phyloP scores from a whole-genome alignment of 1,140 invertebrate genomes.

The Drosophila nigromelanica region DNA sequence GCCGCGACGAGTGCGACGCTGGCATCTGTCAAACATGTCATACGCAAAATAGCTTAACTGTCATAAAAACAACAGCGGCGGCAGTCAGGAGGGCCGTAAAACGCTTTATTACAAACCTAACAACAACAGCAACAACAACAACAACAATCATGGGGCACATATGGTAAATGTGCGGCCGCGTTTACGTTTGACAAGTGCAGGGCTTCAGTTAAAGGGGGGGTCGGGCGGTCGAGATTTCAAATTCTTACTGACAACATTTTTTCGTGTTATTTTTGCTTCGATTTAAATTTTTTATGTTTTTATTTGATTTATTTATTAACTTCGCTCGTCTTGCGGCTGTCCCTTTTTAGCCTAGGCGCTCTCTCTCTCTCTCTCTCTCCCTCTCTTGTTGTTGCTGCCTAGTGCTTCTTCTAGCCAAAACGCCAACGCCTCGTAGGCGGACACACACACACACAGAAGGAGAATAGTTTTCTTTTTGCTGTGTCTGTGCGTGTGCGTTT shows the following conservation, averaged over 20 bases:
- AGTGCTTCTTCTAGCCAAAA: conserved; percentile 54
- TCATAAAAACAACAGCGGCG: conserved; percentile 71
- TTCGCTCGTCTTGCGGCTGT: conserved; percentile 18
- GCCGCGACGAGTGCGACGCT: conserved; percentile 53
- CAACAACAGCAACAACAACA: conserved; percentile 15
- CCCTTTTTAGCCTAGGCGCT: conserved; percentile 12
- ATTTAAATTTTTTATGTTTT: conserved; percentile 51
- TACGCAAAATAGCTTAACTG: conserved; percentile 81
- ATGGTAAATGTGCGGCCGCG: conserved; percentile 65
- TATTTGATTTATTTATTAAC: conserved; percentile 75
- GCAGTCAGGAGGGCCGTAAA: conserved; percentile 51
- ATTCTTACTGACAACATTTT: conserved; percentile 37
- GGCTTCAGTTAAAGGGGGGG: neutral
- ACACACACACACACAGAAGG: conserved; percentile 29
- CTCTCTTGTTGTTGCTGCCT: conserved; percentile 34
- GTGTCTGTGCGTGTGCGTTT: conserved; percentile 33
- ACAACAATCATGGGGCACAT: conserved; percentile 31
- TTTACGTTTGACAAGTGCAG: conserved; percentile 63
- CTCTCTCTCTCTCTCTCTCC: conserved; percentile 20
- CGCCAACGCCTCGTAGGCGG: conserved; percentile 71
- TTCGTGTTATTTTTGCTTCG: neutral
- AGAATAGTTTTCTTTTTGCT: conserved; percentile 55
- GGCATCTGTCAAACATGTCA: conserved; percentile 80
- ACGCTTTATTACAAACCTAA: conserved; percentile 68
- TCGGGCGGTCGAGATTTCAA: neutral